These are phyloP conservation scores for Gastrophryne carolinensis DNA, from an alignment of 2,797 vertebrate species.

Conservation along the genomic window DNA sequence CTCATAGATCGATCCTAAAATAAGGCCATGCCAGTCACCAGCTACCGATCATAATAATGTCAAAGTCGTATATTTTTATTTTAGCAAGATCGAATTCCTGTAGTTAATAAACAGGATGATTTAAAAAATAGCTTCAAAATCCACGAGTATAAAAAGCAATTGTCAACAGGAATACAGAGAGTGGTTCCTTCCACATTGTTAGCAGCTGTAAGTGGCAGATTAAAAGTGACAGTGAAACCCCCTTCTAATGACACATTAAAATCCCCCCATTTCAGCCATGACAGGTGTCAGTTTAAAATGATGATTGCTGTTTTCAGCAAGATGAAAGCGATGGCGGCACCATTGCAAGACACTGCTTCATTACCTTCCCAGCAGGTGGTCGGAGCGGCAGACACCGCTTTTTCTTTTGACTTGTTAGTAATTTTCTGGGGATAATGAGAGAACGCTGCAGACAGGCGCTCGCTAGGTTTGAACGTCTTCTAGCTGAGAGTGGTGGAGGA, in stretches of 20 bases:
- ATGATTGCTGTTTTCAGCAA: slow-evolving; percentile 67
- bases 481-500: slow-evolving; percentile 73
- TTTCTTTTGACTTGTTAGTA: slow-evolving; percentile 61
- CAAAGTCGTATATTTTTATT: too few relatives aligned
- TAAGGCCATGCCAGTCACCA: too few relatives aligned
- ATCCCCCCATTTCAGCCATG: slow-evolving; percentile 64
- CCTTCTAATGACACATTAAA: slow-evolving; percentile 68
- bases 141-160: too few relatives aligned
- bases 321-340: slow-evolving; percentile 71
- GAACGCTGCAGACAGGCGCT: slow-evolving; percentile 76
- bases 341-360: slow-evolving; percentile 72
- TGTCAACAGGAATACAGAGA: not conserved
- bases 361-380: slow-evolving; percentile 73
- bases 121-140: too few relatives aligned
- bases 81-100: too few relatives aligned
- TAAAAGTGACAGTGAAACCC: slow-evolving; percentile 51
- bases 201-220: slow-evolving; percentile 9
- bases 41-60: too few relatives aligned
- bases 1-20: too few relatives aligned
- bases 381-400: slow-evolving; percentile 65
- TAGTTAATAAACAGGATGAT: too few relatives aligned
- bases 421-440: slow-evolving; percentile 80
- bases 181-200: slow-evolving; percentile 7
- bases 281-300: slow-evolving; percentile 74
- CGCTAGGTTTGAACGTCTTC: slow-evolving; percentile 75